phyloP scores from a whole-genome alignment of 2,113 vertebrate genomes.

The Stigmatopora argus region DNA sequence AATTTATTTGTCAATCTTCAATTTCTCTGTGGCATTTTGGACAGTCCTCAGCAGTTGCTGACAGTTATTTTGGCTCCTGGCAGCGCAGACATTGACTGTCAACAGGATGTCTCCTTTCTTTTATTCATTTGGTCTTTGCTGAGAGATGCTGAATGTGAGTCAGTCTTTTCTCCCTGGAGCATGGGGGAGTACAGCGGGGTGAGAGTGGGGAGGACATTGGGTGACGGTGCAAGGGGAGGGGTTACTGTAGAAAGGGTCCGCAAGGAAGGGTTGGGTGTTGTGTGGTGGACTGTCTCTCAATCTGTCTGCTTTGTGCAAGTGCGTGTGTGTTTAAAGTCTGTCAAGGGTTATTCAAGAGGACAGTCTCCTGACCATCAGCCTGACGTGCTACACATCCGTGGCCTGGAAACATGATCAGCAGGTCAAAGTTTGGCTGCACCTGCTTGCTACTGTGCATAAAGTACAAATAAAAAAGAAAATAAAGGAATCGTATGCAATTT shows the following conservation, averaged over 20 bases:
- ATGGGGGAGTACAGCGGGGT: conserved; percentile 26
- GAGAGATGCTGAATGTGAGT: conserved; percentile 72
- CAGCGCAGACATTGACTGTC: conserved; percentile 68
- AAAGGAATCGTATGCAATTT: conserved; percentile 34
- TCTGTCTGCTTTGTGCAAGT: conserved; percentile 34
- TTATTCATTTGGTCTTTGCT: conserved; percentile 70
- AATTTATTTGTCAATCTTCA: conserved; percentile 37
- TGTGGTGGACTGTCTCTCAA: conserved; percentile 38
- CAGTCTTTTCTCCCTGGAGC: conserved; percentile 65
- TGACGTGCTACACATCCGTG: conserved; percentile 52
- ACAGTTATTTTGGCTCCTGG: conserved; percentile 69
- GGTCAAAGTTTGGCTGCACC: conserved; percentile 14
- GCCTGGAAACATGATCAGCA: conserved; percentile 37
- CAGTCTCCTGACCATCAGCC: conserved; percentile 54
- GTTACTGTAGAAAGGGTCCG: conserved; percentile 41
- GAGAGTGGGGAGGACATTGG: conserved; percentile 31
- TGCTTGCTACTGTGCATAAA: conserved; percentile 13
- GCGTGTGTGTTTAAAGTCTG: conserved; percentile 20
- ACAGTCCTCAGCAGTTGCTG: conserved; percentile 67
- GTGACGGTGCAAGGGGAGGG: conserved; percentile 1
- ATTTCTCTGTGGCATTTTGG: conserved; percentile 54
- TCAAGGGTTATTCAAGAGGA: conserved; percentile 51
- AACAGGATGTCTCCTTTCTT: conserved; percentile 72
- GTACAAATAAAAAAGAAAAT: conserved; percentile 11
- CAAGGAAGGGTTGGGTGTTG: conserved; percentile 37